Evolutionary conservation across 2,888 invertebrate species (phyloP).

Genomic region (Cheilosia pagana): DNA sequence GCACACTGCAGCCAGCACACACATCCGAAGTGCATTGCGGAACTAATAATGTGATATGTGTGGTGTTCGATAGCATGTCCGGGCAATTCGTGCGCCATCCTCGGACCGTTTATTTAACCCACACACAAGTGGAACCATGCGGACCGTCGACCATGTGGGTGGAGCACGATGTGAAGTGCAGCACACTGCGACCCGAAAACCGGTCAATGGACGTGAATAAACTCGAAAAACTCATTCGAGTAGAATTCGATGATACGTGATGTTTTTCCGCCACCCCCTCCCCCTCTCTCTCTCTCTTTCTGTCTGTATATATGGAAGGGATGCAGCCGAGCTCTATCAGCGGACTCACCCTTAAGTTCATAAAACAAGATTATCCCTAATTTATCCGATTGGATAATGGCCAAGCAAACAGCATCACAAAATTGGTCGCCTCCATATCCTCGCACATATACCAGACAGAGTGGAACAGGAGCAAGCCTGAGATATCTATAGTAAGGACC

Average conservation of each 20-base stretch:
- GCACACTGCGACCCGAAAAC: slow-evolving; percentile 30
- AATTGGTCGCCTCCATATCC: slow-evolving; percentile 47
- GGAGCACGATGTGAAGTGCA: slow-evolving; percentile 16
- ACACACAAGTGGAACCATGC: slow-evolving; percentile 60
- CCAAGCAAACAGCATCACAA: slow-evolving; percentile 67
- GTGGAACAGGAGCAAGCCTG: background rate
- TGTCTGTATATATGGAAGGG: background rate
- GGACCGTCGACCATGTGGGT: slow-evolving; percentile 33
- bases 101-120: slow-evolving; percentile 59
- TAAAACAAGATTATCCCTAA: slow-evolving; percentile 73
- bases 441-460: background rate
- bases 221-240: slow-evolving; percentile 67
- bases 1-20: slow-evolving; percentile 6
- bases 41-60: slow-evolving; percentile 65
- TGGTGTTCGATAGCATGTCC: slow-evolving; percentile 59
- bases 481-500: slow-evolving; percentile 5
- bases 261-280: slow-evolving; percentile 32
- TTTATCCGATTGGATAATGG: slow-evolving; percentile 74
- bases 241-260: slow-evolving; percentile 65
- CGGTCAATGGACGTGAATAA: slow-evolving; percentile 66
- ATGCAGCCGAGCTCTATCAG: background rate
- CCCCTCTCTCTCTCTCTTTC: no score
- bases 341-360: slow-evolving; percentile 59
- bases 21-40: slow-evolving; percentile 57
- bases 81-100: slow-evolving; percentile 15